Evolutionary conservation across 2,113 vertebrate species (phyloP), one percentile per base, ranked within the genome.

Genomic region (Prunella himalayana): DNA sequence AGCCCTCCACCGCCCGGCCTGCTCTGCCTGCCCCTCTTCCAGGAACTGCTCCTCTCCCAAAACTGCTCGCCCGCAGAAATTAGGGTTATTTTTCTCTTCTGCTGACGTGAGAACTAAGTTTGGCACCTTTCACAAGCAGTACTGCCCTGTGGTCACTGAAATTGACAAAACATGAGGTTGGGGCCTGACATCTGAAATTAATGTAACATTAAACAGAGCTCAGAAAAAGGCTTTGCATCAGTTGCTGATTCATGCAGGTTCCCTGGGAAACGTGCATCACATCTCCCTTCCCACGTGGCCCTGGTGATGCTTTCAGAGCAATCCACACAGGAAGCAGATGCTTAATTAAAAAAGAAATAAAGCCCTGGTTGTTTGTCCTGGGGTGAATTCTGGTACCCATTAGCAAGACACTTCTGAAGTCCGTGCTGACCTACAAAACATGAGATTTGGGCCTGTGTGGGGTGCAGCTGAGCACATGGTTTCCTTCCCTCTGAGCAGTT

Each of bases 171-270:
- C 80, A 45, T 7, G 4, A 92, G 28, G 10, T n/a, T 88, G 22
- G 28, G 59, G 27, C 50, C 54, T 70, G 59, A 65, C 35, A 73
- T 69, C 11, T 86, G 44, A 88, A 80, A 82, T 76, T 85, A 65
- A 85, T 65, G 30, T 11, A 75, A 79, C 23, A 75, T 69, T 91
- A 71, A 94, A 72, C 53, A 82, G 37, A 39, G 49, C 12, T 71
- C 28, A 71, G 57, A 22, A 82, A 75, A 86, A 60, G 77, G 13
- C 37, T 87, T 82, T 88, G 41, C 75, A 82, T 85, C 82, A 93
- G 22, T 33, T 95, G 92, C 96, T 94, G 88, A 96, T 80, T 95
- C 92, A 97, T 93, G 82, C 88, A 72, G 59, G 79, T 82, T 85
- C 75, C 61, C 73, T n/a, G 31, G 75, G 66, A 75, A 90, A 85